Evolutionary conservation across 2,797 vertebrate species (phyloP), one percentile per base, ranked within the genome.

Genomic region (Mergus octosetaceus): DNA sequence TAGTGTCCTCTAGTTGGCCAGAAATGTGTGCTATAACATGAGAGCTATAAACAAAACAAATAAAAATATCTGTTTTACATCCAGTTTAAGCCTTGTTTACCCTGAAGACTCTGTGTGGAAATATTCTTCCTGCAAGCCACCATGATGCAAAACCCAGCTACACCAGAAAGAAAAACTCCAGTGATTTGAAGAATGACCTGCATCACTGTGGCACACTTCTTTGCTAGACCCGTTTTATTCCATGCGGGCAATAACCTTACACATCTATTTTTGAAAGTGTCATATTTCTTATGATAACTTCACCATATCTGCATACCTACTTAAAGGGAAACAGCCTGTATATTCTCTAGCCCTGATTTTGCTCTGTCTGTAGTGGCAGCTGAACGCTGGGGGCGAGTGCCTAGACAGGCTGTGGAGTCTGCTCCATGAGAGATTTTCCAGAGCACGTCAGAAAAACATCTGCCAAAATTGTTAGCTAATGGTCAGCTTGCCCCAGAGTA

Each of bases 21-120:
- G 45, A 91, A 81, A 77, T 41, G 16, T 75, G 47, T 73, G n/a
- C 2, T 57, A 36, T 51, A 14, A 78, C 0, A 0, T 13, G 5
- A 58, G 21, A 82, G 43, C n/a, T 65, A 39, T 25, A 87, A 73
- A 19, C 19, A 85, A 85, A 84, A 81, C 41, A 71, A 82, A 89
- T 12, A 71, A 84, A 78, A 5, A 1, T 10, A 45, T 1, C 12
- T 68, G 32, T 62, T 53, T 43, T 30, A 68, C 2, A 2, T 41
- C 34, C 27, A 36, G 1, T 49, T 87, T 54, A 78, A 85, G 24
- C 2, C 10, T 41, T 60, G 15, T 53, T 91, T 81, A 77, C 1
- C 1, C 8, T 61, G 8, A 69, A 86, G 13, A 58, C 51, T 51
- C 47, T 62, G 13, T 32, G 75, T 3, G 18, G 41, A 70, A 85